Evolutionary conservation across 2,113 vertebrate genomes (phyloP).

Genomic region (Rhynchomys soricoides): DNA sequence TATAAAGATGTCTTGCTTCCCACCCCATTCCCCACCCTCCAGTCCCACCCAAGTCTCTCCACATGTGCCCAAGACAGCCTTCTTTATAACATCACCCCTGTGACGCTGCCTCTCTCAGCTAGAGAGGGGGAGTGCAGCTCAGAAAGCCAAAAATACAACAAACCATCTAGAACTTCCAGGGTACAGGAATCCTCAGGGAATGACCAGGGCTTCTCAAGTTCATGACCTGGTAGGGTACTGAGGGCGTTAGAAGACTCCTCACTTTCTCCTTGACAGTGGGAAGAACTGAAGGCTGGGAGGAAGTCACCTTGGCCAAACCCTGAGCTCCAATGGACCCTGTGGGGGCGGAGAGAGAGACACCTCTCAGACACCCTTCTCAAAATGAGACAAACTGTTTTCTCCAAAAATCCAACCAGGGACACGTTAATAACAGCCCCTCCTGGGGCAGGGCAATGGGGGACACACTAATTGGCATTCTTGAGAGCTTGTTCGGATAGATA

Average conservation of each 20-base stretch:
- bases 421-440: neutral
- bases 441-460: neutral
- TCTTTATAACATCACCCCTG: neutral
- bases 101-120: neutral
- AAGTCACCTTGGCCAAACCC: fast-evolving
- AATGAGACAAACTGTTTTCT: conserved; percentile 32
- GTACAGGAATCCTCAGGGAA: neutral
- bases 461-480: neutral
- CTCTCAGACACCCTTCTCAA: neutral
- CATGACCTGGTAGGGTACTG: neutral
- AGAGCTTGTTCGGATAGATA: neutral
- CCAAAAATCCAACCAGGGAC: neutral
- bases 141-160: neutral
- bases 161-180: neutral
- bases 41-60: neutral
- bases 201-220: neutral
- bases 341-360: fast-evolving
- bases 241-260: neutral
- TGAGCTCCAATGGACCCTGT: fast-evolving
- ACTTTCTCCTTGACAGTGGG: neutral
- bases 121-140: neutral
- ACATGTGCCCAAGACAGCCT: neutral
- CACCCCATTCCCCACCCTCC: neutral
- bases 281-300: neutral
- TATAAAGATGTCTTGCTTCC: fast-evolving